Evolutionary conservation across 64 coral and sea anemone species (phyloP).

Genomic region (Pocillopora damicornis): DNA sequence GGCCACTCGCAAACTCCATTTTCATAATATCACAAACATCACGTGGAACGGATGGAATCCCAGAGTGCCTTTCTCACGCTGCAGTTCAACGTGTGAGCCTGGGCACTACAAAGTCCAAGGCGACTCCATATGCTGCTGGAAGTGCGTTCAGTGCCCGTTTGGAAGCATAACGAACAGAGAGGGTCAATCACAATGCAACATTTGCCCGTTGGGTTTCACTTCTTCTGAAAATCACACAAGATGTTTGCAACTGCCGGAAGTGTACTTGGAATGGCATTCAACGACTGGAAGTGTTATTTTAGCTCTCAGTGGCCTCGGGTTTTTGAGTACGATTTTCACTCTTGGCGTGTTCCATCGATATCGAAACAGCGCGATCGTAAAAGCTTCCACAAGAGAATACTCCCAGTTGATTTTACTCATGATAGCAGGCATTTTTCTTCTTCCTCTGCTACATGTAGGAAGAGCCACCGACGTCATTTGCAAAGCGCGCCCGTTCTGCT

Average conservation of each 20-base stretch:
- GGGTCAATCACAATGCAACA: constrained; percentile 35
- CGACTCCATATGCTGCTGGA: constrained; percentile 67
- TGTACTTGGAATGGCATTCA: constrained; percentile 58
- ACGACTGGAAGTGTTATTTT: constrained; percentile 39
- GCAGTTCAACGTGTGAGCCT: constrained; percentile 57
- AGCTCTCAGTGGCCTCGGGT: constrained; percentile 33
- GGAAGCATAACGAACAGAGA: constrained; percentile 60
- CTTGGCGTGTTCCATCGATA: constrained; percentile 46
- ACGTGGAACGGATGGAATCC: constrained; percentile 66
- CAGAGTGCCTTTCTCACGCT: constrained; percentile 52
- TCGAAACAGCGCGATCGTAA: constrained; percentile 73
- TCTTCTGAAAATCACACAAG: constrained; percentile 50
- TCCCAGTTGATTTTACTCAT: constrained; percentile 55
- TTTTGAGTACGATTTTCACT: constrained; percentile 50
- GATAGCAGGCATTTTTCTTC: constrained; percentile 61
- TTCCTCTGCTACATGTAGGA: constrained; percentile 53
- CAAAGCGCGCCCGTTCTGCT: constrained; percentile 50
- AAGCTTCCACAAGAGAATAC: constrained; percentile 81
- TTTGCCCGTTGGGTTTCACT: constrained; percentile 59
- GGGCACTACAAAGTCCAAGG: constrained; percentile 75
- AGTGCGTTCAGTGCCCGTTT: constrained; percentile 62
- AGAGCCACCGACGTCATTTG: constrained; percentile 48
- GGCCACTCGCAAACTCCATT: constrained; percentile 47
- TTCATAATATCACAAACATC: constrained; percentile 47
- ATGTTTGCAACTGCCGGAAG: constrained; percentile 66